phyloP scores from a whole-genome alignment of 2,113 vertebrate genomes.

The Patagioenas fasciata region DNA sequence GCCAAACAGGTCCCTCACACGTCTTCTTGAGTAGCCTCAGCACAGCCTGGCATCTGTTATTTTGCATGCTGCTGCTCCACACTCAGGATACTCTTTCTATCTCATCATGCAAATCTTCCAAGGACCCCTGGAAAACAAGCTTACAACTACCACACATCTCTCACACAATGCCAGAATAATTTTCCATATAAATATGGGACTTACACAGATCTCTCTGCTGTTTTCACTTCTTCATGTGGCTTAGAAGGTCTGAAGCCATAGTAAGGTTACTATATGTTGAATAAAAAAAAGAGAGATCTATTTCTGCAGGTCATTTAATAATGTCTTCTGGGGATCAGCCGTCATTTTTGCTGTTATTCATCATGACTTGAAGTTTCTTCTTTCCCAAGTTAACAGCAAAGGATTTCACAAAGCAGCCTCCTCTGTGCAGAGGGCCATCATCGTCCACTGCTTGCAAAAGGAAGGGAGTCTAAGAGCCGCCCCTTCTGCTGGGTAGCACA shows the following conservation, averaged over 20 bases:
- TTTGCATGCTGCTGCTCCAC: background rate
- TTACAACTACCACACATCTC: background rate
- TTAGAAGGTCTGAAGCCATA: background rate
- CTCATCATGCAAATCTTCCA: rapidly evolving
- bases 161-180: background rate
- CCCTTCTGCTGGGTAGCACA: background rate
- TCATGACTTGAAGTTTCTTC: background rate
- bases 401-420: background rate
- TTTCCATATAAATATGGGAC: background rate
- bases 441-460: background rate
- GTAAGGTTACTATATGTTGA: background rate
- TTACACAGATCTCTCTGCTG: background rate
- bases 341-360: background rate
- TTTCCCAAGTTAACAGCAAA: background rate
- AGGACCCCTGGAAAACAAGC: background rate
- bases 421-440: background rate
- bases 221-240: background rate
- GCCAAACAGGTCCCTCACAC: background rate
- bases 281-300: background rate
- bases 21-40: background rate
- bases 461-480: background rate
- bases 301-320: background rate
- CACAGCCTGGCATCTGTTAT: background rate
- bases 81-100: background rate
- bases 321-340: background rate